Evolutionary conservation across 1,140 invertebrate genomes (phyloP).

Genomic region (Neodiprion virginianus): DNA sequence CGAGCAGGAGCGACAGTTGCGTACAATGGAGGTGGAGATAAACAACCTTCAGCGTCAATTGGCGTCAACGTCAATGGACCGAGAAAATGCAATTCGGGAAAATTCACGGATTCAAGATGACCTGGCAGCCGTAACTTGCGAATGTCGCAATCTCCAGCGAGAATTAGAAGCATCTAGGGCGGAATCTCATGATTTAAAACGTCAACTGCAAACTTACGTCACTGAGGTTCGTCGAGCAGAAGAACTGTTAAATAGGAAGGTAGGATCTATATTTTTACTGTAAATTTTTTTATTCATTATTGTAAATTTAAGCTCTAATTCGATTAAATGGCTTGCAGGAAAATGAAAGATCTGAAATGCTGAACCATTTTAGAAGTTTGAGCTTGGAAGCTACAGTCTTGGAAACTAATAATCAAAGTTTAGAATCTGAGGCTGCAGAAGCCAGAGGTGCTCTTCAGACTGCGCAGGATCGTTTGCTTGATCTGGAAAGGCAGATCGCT

Average conservation of each 20-base stretch:
- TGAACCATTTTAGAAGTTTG: slow-evolving; percentile 75
- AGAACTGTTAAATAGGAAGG: slow-evolving; percentile 72
- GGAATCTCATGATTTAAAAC: slow-evolving; percentile 72
- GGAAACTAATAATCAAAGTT: slow-evolving; percentile 75
- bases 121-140: slow-evolving; percentile 61
- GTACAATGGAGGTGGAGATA: slow-evolving; percentile 63
- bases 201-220: slow-evolving; percentile 76
- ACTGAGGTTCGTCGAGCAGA: slow-evolving; percentile 74
- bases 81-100: slow-evolving; percentile 65
- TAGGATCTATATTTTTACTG: slow-evolving; percentile 39
- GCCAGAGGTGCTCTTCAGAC: slow-evolving; percentile 63
- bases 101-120: slow-evolving; percentile 72
- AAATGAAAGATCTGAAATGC: slow-evolving; percentile 73
- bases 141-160: slow-evolving; percentile 60
- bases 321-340: slow-evolving; percentile 58
- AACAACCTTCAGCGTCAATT: slow-evolving; percentile 65
- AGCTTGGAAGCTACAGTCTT: slow-evolving; percentile 74
- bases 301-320: neutral
- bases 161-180: slow-evolving; percentile 69
- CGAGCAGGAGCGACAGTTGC: slow-evolving; percentile 48
- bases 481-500: slow-evolving; percentile 62
- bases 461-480: slow-evolving; percentile 60
- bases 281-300: slow-evolving; percentile 12
- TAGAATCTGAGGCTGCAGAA: slow-evolving; percentile 73
- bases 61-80: slow-evolving; percentile 60